Percentiles rank a stretch among this genome's conserved stretches.
Evolutionary conservation across 1,140 invertebrate species (phyloP).

Genomic region (Brevipalpus yothersi): DNA sequence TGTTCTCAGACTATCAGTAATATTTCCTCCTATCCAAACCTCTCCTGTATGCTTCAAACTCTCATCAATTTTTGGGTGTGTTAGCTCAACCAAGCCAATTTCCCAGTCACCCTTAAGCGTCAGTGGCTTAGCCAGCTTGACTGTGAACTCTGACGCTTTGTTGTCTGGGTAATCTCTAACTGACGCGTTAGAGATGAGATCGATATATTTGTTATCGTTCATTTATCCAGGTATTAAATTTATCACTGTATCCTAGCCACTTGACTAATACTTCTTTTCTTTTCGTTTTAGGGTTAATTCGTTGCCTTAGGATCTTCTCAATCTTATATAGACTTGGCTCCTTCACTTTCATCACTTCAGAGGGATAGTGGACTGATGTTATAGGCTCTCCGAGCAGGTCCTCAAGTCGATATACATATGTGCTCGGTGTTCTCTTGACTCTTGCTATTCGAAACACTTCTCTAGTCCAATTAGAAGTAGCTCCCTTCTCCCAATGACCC

Average conservation of each 20-base stretch:
- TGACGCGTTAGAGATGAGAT: neutral
- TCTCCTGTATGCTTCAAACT: neutral
- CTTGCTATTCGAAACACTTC: neutral
- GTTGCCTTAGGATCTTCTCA: neutral
- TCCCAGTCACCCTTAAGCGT: neutral
- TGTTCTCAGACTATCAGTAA: too few species aligned
- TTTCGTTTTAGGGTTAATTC: neutral
- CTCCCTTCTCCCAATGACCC: neutral
- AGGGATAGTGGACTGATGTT: neutral
- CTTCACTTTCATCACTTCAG: neutral
- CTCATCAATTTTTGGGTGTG: neutral
- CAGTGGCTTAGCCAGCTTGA: neutral
- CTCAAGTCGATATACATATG: neutral
- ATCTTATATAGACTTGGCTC: neutral
- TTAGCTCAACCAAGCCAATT: neutral
- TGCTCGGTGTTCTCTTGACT: neutral
- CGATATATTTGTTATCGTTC: neutral
- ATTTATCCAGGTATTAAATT: neutral
- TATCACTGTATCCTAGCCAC: neutral
- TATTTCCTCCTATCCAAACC: too few species aligned
- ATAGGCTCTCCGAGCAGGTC: neutral
- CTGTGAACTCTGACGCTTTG: neutral
- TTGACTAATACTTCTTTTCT: neutral
- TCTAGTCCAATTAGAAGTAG: neutral
- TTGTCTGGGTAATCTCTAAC: neutral